A percentile compares a stretch with the other conserved stretches of the same genome.
These are phyloP conservation scores for Hymenochirus boettgeri DNA, from an alignment of 2,113 vertebrate genomes.

Conservation along the genomic window DNA sequence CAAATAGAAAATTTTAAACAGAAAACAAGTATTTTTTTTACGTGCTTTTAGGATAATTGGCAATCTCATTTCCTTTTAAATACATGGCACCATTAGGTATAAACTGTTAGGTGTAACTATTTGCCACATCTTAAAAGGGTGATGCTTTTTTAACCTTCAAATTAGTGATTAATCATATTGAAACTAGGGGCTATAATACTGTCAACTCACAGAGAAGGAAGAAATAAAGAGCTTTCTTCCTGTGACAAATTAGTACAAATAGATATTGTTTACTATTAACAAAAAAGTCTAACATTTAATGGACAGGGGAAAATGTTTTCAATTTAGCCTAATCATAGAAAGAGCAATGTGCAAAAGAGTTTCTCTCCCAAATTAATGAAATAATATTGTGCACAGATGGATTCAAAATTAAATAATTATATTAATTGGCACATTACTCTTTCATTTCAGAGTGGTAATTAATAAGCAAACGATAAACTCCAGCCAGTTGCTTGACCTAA, in stretches of 20 bases:
- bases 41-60: background rate
- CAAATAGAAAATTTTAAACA: no score
- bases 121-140: no score
- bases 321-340: constrained; percentile 1
- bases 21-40: background rate
- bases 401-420: constrained; percentile 16
- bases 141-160: background rate
- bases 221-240: background rate
- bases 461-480: constrained; percentile 20
- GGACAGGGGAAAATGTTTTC: background rate
- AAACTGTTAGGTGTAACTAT: no score
- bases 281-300: background rate
- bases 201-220: background rate
- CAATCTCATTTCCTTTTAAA: background rate
- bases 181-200: background rate
- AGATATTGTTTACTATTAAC: background rate
- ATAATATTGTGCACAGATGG: constrained; percentile 22
- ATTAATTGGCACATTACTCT: constrained; percentile 22
- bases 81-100: no score
- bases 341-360: background rate
- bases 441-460: constrained; percentile 12
- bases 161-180: background rate
- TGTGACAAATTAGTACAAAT: background rate
- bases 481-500: constrained; percentile 14
- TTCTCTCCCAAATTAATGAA: background rate